These are phyloP conservation scores for Cryptoblepharus egeriae DNA, from an alignment of 2,797 vertebrate species.

Conservation along the genomic window DNA sequence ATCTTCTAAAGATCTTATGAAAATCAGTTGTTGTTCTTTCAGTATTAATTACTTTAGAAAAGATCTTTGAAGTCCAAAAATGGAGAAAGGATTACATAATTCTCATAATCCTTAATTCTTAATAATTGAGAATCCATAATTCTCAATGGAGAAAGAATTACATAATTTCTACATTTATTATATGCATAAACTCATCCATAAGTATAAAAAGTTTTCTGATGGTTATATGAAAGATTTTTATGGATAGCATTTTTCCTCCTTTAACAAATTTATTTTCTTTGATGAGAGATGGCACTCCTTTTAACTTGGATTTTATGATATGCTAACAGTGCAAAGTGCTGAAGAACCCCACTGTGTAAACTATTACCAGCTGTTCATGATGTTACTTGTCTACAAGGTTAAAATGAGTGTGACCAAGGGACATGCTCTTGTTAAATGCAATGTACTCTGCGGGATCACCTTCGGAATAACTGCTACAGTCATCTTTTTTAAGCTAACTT, in stretches of 20 bases:
- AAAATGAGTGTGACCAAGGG: neutral
- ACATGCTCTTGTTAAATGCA: neutral
- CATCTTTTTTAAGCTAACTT: neutral
- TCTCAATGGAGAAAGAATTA: neutral
- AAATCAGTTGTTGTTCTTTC: neutral
- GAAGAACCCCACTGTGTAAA: slow-evolving; percentile 12
- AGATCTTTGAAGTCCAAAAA: slow-evolving; percentile 2
- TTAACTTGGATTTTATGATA: slow-evolving; percentile 25
- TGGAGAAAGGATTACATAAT: slow-evolving; percentile 8
- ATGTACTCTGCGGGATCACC: neutral
- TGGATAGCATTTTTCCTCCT: slow-evolving; percentile 12
- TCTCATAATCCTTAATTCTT: too few species aligned
- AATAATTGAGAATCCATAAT: too few species aligned
- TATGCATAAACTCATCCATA: slow-evolving; percentile 11
- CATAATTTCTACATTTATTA: slow-evolving; percentile 7
- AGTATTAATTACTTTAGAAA: neutral
- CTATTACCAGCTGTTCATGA: slow-evolving; percentile 22
- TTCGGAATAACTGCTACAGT: neutral
- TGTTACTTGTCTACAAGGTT: neutral
- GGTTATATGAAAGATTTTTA: slow-evolving; percentile 18
- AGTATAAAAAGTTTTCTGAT: slow-evolving; percentile 3
- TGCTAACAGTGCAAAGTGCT: slow-evolving; percentile 8
- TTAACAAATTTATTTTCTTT: slow-evolving; percentile 35
- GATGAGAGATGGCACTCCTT: slow-evolving; percentile 19
- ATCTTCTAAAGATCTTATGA: neutral